Base-by-base conservation (phyloP, 1,140 invertebrate genomes). In the Drosophila pallidifrons region DNA sequence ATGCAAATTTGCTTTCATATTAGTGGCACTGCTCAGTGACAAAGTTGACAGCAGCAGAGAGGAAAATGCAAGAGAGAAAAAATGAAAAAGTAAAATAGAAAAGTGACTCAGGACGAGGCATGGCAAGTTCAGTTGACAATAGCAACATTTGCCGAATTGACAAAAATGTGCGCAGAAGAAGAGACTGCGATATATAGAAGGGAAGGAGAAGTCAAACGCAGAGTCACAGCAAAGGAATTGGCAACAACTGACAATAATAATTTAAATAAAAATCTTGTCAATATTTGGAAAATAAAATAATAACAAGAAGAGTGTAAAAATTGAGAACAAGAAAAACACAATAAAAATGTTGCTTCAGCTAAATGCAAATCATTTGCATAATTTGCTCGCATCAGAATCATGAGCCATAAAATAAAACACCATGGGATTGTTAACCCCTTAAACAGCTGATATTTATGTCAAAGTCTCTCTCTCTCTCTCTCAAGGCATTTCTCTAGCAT, bases 1-100 rank as follows among this genome's bases (percentile, higher is more conserved):
- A 88, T 88, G 83, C 77, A 88, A 88, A 88, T 88, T 88, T 88
- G 85, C 74, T 88, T 88, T 88, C 85, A 88, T 88, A 88, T 88
- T 88, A 88, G 83, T 88, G 80, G 70, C 83, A 80, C 70, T 87
- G 82, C 79, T 77, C 67, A 55, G 68, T 75, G 65, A 75, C 66
- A 60, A 78, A 70, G 72, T 70, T 41, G 67, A 72, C 73, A 76
- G 75, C 32, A 32, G 13, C 57, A 51, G 49, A 32, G 47, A 20
- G 4, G 41, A 35, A 65, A 58, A 55, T 55, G 13, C 11, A 15
- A 45, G 8, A 60, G 5, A 35, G 11, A 15, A 68, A 59, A 45
- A 66, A 68, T 65, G 20, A 25, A 25, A 25, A 4, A 65, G 70
- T 28, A 30, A 58, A 70, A 82, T 73, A 64, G 32, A 61, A 38